These are phyloP conservation scores for Drosophila lutescens DNA, from an alignment of 2,888 invertebrate genomes.

Conservation along the genomic window DNA sequence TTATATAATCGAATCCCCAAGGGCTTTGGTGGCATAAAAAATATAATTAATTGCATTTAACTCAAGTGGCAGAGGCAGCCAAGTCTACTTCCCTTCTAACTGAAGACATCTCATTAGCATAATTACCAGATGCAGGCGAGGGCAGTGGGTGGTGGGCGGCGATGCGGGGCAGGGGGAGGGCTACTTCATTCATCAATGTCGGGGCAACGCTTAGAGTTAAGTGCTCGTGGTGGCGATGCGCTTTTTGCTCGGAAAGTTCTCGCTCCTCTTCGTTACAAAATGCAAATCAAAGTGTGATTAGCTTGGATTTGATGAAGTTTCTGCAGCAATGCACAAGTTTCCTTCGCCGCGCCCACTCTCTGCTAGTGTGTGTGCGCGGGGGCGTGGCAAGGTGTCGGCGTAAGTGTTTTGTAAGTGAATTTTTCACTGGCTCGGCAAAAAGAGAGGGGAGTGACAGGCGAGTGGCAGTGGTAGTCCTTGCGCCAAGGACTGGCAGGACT, in stretches of 20 bases:
- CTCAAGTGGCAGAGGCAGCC: slow-evolving; percentile 60
- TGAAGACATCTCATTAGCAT: slow-evolving; percentile 71
- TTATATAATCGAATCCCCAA: slow-evolving; percentile 31
- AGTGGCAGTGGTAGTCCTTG: not conserved
- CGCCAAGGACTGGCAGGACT: slow-evolving; percentile 33
- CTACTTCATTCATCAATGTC: slow-evolving; percentile 72
- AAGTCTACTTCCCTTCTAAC: slow-evolving; percentile 60
- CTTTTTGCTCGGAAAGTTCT: slow-evolving; percentile 55
- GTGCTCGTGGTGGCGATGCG: slow-evolving; percentile 60
- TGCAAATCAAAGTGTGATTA: slow-evolving; percentile 79
- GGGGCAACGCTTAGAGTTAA: slow-evolving; percentile 62
- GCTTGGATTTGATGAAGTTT: slow-evolving; percentile 74
- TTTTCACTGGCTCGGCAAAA: slow-evolving; percentile 40
- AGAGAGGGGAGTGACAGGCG: slow-evolving; percentile 36
- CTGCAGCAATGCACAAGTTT: slow-evolving; percentile 71
- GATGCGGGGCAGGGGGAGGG: not conserved
- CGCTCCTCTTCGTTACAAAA: slow-evolving; percentile 56
- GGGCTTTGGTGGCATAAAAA: slow-evolving; percentile 53
- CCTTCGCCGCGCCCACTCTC: slow-evolving; percentile 24
- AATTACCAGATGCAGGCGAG: slow-evolving; percentile 60
- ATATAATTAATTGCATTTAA: slow-evolving; percentile 76
- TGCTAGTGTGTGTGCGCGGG: slow-evolving; percentile 13
- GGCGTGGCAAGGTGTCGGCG: slow-evolving; percentile 58
- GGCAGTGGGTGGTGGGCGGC: not conserved
- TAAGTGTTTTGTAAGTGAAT: slow-evolving; percentile 72